Base-by-base conservation (phyloP, 2,888 invertebrate genomes). In the Coleophora flavipennella region DNA sequence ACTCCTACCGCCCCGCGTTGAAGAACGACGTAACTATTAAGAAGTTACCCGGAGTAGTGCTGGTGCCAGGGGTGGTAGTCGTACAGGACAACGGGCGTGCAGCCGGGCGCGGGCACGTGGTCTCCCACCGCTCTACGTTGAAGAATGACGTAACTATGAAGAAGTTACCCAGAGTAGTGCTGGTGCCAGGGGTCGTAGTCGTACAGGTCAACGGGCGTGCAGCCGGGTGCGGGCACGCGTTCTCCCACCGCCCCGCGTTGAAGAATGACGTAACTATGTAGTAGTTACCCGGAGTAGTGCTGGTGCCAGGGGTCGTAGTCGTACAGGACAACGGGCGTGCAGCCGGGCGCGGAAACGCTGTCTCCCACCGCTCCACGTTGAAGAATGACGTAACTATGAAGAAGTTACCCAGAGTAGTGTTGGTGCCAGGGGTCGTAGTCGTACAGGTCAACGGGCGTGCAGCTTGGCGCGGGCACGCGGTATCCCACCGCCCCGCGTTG, bases 1-100 rank as follows among this genome's bases (percentile, higher is more conserved):
- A 85, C 75, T 91, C 90, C 81, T 91, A 93, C 86, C 92, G 93
- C 85, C n/a, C n/a, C 94, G 81, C 81, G 88, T 97, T 96, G 96
- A 96, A 97, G n/a, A n/a, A n/a, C 6, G 9, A 27, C 9, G 6
- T 8, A 9, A 8, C 7, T 27, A 27, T 8, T 12, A 1, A n/a
- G n/a, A n/a, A n/a, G n/a, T 50, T 52, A 64, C 89, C 91, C 68
- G 10, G 58, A 48, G 69, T 87, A 87, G 64, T 79, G 79, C 61
- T 75, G 76, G 58, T 77, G 76, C 81, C 81, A 87, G 48, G 87
- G 85, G 65, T 87, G 85, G 68, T 87, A 86, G 57, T 88, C 87
- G 76, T 88, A 87, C 75, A 94, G 91, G 71, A 93, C 93, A 62
- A 92, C 91, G 50, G 64, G 92, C 90, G 85, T 92, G 92, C 83